Conservation (phyloP, 2,797 vertebrate species). For the Artibeus jamaicensis region DNA sequence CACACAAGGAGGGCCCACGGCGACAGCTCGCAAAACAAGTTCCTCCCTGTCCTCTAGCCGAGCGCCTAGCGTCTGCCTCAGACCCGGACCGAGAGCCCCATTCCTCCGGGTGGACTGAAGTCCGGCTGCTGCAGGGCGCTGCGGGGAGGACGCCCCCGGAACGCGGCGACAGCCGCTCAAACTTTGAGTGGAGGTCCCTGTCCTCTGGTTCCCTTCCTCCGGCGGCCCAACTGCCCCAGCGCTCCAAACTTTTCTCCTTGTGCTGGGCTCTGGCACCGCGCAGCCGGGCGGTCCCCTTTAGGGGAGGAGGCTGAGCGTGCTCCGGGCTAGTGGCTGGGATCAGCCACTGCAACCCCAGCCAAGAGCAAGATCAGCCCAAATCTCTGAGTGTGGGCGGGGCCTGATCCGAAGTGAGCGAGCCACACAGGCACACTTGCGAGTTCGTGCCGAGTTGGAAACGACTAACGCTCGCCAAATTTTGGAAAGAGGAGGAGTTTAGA, state of each 20-base stretch:
- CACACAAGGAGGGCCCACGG: not conserved
- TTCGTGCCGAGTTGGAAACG: not conserved
- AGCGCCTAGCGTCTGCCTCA: not conserved
- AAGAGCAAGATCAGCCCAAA: not conserved
- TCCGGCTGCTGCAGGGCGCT: not conserved
- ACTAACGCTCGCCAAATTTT: not conserved
- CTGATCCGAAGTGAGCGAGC: not conserved
- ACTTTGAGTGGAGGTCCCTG: not conserved
- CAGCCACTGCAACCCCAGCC: not conserved
- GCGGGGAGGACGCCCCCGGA: not conserved
- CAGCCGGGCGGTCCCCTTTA: not conserved
- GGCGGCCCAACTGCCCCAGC: not conserved
- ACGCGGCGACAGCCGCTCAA: not conserved
- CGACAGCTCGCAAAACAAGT: not conserved
- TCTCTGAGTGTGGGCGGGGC: not conserved
- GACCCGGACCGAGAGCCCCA: not conserved
- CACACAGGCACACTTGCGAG: slow-evolving; percentile 2
- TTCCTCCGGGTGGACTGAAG: not conserved
- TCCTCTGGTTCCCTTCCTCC: not conserved
- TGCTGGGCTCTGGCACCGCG: rapidly evolving
- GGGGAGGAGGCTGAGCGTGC: not conserved
- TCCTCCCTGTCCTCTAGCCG: not conserved
- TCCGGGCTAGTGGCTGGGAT: not conserved
- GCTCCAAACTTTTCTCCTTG: slow-evolving; percentile 29
- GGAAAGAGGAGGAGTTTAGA: not conserved